phyloP scores from a whole-genome alignment of 2,888 invertebrate genomes.

The Dioctria rufipes region DNA sequence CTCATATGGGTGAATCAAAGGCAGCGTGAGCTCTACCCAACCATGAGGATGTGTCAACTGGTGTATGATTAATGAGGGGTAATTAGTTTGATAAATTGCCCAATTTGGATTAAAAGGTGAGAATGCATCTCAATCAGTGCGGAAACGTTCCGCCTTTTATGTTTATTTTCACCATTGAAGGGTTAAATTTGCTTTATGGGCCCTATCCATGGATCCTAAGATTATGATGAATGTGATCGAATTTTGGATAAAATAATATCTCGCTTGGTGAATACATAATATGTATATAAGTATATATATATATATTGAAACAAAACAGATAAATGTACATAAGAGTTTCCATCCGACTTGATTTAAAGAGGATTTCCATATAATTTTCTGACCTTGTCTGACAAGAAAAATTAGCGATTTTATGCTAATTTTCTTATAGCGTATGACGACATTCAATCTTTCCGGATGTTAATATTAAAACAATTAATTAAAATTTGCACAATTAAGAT shows the following conservation, averaged over 20 bases:
- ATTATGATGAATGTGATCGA: background rate
- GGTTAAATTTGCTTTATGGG: slow-evolving; percentile 45
- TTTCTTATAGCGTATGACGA: too few species aligned
- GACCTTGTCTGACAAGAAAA: too few species aligned
- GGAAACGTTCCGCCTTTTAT: slow-evolving; percentile 53
- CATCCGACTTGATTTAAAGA: too few species aligned
- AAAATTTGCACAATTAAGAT: too few species aligned
- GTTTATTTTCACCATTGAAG: slow-evolving; percentile 56
- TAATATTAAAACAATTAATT: too few species aligned
- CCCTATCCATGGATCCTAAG: background rate
- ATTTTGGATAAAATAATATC: background rate
- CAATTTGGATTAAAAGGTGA: slow-evolving; percentile 63
- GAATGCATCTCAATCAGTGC: slow-evolving; percentile 56
- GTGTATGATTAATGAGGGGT: slow-evolving; percentile 65
- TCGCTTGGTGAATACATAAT: too few species aligned
- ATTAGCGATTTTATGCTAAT: too few species aligned
- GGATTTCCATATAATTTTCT: too few species aligned
- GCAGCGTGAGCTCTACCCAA: background rate
- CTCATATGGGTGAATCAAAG: slow-evolving; percentile 35
- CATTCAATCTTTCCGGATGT: too few species aligned
- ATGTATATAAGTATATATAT: too few species aligned
- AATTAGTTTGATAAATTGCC: slow-evolving; percentile 67
- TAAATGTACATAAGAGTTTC: too few species aligned
- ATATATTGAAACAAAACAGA: too few species aligned
- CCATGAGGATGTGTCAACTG: slow-evolving; percentile 40